phyloP scores from a whole-genome alignment of 1,140 invertebrate genomes.

The Diorhabda sublineata region DNA sequence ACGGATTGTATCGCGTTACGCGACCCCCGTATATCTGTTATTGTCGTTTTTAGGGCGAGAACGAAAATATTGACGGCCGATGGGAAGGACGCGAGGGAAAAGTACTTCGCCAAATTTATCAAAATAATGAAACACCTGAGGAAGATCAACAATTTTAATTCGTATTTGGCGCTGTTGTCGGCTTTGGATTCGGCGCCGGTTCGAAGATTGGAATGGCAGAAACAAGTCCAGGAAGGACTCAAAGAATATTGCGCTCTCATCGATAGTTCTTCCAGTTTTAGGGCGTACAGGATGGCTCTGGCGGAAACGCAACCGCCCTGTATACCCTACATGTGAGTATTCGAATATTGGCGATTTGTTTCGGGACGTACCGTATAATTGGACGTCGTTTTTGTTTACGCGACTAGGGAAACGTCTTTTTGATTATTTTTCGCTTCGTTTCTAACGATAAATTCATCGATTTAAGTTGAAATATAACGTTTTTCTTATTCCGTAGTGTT shows the following conservation, averaged over 20 bases:
- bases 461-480: no score
- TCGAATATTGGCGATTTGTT: background rate
- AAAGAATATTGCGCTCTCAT: slow-evolving; percentile 94
- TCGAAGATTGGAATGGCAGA: slow-evolving; percentile 90
- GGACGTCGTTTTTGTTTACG: no score
- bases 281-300: slow-evolving; percentile 89
- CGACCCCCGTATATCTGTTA: background rate
- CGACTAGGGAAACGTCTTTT: no score
- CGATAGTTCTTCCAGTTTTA: slow-evolving; percentile 92
- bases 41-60: slow-evolving; percentile 59
- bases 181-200: slow-evolving; percentile 96
- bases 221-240: slow-evolving; percentile 85
- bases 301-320: slow-evolving; percentile 93
- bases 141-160: slow-evolving; percentile 98
- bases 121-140: slow-evolving; percentile 98
- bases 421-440: no score
- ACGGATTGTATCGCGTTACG: background rate
- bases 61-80: slow-evolving; percentile 73
- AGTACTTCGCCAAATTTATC: slow-evolving; percentile 93
- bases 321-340: slow-evolving; percentile 94
- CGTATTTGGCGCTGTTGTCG: slow-evolving; percentile 92
- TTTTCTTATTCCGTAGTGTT: no score
- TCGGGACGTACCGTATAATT: no score
- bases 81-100: slow-evolving; percentile 91
- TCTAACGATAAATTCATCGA: no score